These are phyloP conservation scores for Corella eumyota DNA, from an alignment of 23 tunicate species.

Conservation along the genomic window DNA sequence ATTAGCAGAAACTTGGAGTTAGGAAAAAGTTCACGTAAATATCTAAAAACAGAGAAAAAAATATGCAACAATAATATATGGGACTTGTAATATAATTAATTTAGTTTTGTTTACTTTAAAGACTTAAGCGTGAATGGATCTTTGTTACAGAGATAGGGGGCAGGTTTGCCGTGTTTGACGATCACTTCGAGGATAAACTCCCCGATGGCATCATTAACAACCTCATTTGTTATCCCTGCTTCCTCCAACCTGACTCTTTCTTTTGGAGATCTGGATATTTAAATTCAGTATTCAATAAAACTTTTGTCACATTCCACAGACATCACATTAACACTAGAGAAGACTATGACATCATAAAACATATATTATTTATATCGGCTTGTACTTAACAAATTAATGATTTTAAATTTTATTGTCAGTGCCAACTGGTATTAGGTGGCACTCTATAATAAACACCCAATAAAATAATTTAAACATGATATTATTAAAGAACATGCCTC, in stretches of 20 bases:
- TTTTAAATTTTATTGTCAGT: too few species aligned
- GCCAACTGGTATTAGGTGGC: too few species aligned
- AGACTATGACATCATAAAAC: too few species aligned
- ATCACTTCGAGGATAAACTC: conserved; percentile 85
- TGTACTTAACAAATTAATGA: too few species aligned
- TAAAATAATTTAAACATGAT: too few species aligned
- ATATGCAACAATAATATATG: not conserved
- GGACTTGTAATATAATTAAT: not conserved
- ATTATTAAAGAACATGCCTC: too few species aligned
- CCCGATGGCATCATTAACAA: conserved; percentile 51
- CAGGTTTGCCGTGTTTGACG: conserved; percentile 73
- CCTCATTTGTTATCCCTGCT: conserved; percentile 63
- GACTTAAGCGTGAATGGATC: conserved; percentile 96
- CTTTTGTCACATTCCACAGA: too few species aligned
- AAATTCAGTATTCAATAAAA: not conserved
- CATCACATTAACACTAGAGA: too few species aligned
- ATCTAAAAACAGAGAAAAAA: conserved; percentile 16
- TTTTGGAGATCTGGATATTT: conserved; percentile 40
- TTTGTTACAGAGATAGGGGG: conserved; percentile 76
- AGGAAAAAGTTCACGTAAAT: conserved; percentile 68
- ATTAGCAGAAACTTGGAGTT: conserved; percentile 70
- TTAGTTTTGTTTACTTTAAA: conserved; percentile 22
- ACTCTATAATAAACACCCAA: too few species aligned
- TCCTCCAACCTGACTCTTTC: conserved; percentile 66
- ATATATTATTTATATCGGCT: too few species aligned